Percentiles rank a stretch among this genome's conserved stretches.
phyloP scores from a whole-genome alignment of 2,113 vertebrate species.

The Corythaeola cristata region DNA sequence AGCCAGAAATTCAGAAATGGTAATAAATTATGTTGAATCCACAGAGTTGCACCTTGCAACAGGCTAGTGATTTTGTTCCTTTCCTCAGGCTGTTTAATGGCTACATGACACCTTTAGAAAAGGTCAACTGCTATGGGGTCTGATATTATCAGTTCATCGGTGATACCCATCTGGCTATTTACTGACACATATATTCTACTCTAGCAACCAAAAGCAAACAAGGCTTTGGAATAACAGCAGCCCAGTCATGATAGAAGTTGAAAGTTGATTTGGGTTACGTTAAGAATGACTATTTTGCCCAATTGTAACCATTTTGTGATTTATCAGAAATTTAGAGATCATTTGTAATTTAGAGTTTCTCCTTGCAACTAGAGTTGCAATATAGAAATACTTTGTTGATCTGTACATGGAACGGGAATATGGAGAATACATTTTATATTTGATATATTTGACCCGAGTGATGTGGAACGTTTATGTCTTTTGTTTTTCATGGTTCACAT shows the following conservation, averaged over 20 bases:
- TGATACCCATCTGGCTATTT: constrained; percentile 44
- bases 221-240: background rate
- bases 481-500: background rate
- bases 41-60: constrained; percentile 1
- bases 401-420: background rate
- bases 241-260: background rate
- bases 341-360: background rate
- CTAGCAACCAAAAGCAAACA: constrained; percentile 30
- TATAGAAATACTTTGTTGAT: background rate
- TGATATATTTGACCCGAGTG: background rate
- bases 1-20: background rate
- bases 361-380: background rate
- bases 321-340: background rate
- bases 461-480: background rate
- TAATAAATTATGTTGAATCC: background rate
- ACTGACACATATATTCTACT: constrained; percentile 36
- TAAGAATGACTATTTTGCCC: background rate
- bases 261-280: background rate
- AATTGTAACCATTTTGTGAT: background rate
- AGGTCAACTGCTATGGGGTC: constrained; percentile 39
- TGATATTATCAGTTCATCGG: constrained; percentile 42
- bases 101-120: constrained; percentile 34
- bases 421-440: background rate
- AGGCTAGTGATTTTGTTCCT: background rate
- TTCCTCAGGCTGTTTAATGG: constrained; percentile 26